Conservation (phyloP, 1,140 invertebrate genomes). For the Sminthurinus signatus region DNA sequence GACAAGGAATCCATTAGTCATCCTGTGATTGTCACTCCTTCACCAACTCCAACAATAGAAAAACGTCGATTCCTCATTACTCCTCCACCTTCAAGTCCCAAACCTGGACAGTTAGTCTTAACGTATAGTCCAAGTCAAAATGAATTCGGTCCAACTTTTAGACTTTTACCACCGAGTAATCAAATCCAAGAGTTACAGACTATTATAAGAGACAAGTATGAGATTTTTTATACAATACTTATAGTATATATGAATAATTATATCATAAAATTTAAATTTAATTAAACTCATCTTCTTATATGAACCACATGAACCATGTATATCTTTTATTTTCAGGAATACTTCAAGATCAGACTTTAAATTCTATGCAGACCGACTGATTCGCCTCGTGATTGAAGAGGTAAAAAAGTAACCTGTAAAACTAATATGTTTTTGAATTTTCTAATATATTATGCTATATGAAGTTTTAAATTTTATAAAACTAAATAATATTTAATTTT, state of each 20-base stretch:
- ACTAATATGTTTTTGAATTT: too few species aligned
- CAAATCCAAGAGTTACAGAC: constrained; percentile 91
- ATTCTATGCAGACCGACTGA: constrained; percentile 90
- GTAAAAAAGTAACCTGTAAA: constrained; percentile 53
- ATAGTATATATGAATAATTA: too few species aligned
- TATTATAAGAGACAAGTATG: constrained; percentile 88
- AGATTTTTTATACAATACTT: constrained; percentile 12
- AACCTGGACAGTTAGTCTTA: constrained; percentile 5
- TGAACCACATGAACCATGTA: too few species aligned
- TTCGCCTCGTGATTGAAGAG: too few species aligned
- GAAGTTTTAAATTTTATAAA: too few species aligned
- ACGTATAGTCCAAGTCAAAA: constrained; percentile 42
- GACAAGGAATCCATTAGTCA: too few species aligned
- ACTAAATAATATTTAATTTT: too few species aligned
- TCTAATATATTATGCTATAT: too few species aligned
- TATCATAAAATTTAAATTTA: not conserved
- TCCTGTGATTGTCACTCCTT: too few species aligned
- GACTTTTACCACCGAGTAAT: constrained; percentile 71
- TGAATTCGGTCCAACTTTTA: constrained; percentile 72
- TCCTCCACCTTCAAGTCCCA: constrained; percentile 26
- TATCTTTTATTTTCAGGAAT: constrained; percentile 56
- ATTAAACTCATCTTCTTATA: not conserved
- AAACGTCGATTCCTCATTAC: not conserved
- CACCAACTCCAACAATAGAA: too few species aligned
- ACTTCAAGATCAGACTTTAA: constrained; percentile 94